Evolutionary conservation across 2,797 vertebrate species (phyloP).

Genomic region (Cynodonichthys magdalenae): DNA sequence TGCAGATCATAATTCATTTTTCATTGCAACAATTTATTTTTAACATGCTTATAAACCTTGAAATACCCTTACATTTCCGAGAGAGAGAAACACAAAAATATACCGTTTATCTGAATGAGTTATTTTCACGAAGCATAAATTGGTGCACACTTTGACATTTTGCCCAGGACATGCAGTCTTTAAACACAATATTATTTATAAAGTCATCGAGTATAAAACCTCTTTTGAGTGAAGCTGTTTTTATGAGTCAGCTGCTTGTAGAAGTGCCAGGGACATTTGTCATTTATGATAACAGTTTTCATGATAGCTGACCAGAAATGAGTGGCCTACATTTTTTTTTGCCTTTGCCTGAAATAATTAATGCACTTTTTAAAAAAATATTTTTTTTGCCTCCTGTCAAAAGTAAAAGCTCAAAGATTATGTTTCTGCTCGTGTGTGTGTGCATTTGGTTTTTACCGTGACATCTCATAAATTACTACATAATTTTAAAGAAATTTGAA

Average conservation of each 20-base stretch:
- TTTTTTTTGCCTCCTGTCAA: too few relatives aligned
- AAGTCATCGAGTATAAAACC: not conserved
- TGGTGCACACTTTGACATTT: not conserved
- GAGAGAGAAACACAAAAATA: not conserved
- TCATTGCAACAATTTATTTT: not conserved
- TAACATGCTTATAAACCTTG: not conserved
- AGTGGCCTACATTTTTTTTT: not conserved
- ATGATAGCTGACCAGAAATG: too few relatives aligned
- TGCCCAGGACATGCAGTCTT: conserved; percentile 8
- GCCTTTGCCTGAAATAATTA: not conserved
- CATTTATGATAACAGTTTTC: too few relatives aligned
- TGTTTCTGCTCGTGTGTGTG: too few relatives aligned
- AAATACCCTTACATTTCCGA: not conserved
- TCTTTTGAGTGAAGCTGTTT: conserved; percentile 1
- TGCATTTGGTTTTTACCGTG: too few relatives aligned
- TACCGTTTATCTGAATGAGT: conserved; percentile 1
- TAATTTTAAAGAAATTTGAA: too few relatives aligned
- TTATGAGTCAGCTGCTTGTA: conserved; percentile 13
- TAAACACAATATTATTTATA: conserved; percentile 10
- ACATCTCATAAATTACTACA: too few relatives aligned
- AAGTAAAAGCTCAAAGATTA: too few relatives aligned
- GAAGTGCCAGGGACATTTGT: conserved; percentile 2
- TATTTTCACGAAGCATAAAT: not conserved
- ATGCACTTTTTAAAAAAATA: not conserved
- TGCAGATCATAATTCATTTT: not conserved